Conservation (phyloP, 2,888 invertebrate genomes). For the Troides aeacus region DNA sequence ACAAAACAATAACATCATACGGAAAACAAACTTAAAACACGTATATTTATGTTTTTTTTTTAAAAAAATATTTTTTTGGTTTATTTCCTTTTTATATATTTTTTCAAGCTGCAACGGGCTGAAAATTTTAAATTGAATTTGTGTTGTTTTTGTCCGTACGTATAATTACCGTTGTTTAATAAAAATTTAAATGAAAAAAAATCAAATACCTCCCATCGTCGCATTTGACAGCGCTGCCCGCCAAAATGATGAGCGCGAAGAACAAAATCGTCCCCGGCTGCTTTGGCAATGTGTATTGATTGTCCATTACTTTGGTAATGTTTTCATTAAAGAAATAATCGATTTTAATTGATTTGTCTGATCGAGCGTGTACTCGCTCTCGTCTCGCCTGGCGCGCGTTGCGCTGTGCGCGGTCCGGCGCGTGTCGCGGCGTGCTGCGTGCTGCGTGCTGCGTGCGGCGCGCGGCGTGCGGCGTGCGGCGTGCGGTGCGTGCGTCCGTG, state of each 20-base stretch:
- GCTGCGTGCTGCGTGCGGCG: background rate
- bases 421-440: too few species aligned
- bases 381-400: background rate
- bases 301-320: background rate
- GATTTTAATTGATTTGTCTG: too few species aligned
- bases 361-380: background rate
- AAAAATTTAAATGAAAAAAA: background rate
- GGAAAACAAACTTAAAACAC: too few species aligned
- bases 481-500: conserved; percentile 18
- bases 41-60: too few species aligned
- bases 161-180: background rate
- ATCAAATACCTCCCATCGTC: conserved; percentile 54
- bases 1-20: too few species aligned
- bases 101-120: too few species aligned
- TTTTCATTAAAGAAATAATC: too few species aligned
- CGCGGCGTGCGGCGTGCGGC: background rate
- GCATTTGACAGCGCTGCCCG: conserved; percentile 58
- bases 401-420: too few species aligned
- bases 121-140: background rate
- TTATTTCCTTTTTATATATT: too few species aligned
- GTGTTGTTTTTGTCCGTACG: background rate
- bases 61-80: too few species aligned
- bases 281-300: background rate
- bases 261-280: conserved; percentile 35
- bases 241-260: conserved; percentile 50